phyloP scores from a whole-genome alignment of 2,113 vertebrate species.

The Cynocephalus volans region DNA sequence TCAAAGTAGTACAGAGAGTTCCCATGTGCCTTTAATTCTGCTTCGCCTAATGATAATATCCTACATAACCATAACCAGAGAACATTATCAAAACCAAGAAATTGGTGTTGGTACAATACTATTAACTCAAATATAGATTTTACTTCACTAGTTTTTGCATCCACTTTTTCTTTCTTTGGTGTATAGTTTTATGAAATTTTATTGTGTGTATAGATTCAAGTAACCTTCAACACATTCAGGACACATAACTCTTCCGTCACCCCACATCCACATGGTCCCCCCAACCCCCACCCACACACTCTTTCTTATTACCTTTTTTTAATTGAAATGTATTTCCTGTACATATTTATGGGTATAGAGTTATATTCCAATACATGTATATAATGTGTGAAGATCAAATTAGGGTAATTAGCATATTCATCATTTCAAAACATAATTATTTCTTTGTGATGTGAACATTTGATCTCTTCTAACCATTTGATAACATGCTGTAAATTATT shows the following conservation, averaged over 20 bases:
- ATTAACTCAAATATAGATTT: not conserved
- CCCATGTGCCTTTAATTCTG: not conserved
- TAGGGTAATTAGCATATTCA: too few species aligned
- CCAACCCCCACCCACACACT: not conserved
- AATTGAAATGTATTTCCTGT: too few species aligned
- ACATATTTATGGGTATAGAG: too few species aligned
- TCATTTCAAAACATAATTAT: too few species aligned
- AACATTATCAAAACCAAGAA: not conserved
- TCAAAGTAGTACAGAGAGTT: not conserved
- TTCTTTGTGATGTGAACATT: too few species aligned
- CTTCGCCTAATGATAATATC: not conserved
- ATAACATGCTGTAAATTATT: too few species aligned
- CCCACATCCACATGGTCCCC: not conserved
- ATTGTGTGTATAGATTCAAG: not conserved
- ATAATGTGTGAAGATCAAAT: too few species aligned
- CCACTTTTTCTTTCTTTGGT: not conserved
- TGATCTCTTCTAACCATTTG: too few species aligned
- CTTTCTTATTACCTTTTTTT: too few species aligned
- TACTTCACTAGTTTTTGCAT: not conserved
- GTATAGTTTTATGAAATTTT: not conserved
- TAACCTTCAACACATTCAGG: not conserved
- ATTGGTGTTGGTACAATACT: not conserved
- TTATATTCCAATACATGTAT: too few species aligned
- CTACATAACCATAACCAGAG: not conserved
- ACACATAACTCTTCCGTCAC: not conserved